Percentiles rank a stretch among this genome's conserved stretches.
Evolutionary conservation across 92 coral and sea anemone genomes (phyloP).

Genomic region (Palythoa grandis): DNA sequence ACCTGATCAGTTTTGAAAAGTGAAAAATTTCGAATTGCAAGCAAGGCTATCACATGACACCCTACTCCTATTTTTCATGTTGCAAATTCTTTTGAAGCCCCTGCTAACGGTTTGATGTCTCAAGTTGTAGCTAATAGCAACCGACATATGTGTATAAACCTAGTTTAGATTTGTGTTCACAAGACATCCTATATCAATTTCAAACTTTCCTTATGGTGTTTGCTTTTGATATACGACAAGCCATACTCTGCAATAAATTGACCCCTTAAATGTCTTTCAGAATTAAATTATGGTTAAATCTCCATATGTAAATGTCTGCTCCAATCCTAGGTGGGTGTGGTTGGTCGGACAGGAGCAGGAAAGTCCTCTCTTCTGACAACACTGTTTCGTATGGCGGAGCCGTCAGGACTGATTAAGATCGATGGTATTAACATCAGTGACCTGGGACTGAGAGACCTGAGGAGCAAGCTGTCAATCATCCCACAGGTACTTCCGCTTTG

Average conservation of each 20-base stretch:
- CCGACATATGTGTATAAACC: no score
- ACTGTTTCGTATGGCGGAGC: conserved; percentile 91
- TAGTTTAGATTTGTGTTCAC: no score
- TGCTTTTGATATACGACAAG: neutral
- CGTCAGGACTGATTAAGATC: conserved; percentile 75
- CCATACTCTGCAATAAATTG: neutral
- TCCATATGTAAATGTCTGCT: neutral
- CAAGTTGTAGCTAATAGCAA: no score
- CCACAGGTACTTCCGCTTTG: conserved; percentile 80
- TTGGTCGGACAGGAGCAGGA: conserved; percentile 95
- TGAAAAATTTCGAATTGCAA: no score
- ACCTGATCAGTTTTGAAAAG: no score
- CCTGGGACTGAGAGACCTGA: conserved; percentile 81
- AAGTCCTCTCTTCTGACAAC: conserved; percentile 91
- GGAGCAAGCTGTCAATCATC: conserved; percentile 88
- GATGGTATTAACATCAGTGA: conserved; percentile 84
- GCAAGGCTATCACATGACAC: no score
- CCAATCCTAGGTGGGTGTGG: conserved; percentile 76
- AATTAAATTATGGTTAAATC: neutral
- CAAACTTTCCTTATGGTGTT: neutral
- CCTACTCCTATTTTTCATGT: no score
- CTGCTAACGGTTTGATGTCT: no score
- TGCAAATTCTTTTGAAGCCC: no score
- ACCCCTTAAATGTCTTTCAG: neutral
- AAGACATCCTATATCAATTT: neutral